Base-by-base conservation (phyloP, 1,140 invertebrate genomes). In the Solen grandis region DNA sequence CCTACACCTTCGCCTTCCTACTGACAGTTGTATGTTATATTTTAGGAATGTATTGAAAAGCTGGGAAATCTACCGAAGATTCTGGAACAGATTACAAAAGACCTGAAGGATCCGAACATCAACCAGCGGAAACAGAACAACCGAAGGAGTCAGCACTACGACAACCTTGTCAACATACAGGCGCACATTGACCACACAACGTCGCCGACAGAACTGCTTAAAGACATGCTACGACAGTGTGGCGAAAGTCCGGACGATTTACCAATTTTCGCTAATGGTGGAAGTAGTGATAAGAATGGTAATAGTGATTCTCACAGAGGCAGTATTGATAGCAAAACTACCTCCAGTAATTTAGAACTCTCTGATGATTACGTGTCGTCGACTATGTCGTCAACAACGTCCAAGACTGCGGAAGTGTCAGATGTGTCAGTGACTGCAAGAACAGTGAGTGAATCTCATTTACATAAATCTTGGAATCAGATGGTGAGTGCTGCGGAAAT, bases 11-110 rank as follows among this genome's bases (percentile, higher is more conserved):
- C 55, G 25, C 27, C 8, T 22, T 10, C 25, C 10, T 22, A 13
- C 22, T 10, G 25, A 22, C 19, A 35, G 2, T 19, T 66, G 63
- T 66, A 35, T 13, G 25, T 38, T 33, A 22, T 33, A 29, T 65
- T 69, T 50, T 22, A 72, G 69, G 77, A 25, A 82, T 57, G 88
- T 84, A 70, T 84, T 59, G 82, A 76, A 55, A 92, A 92, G 68
- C 84, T 93, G 10, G 89, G 89, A 19, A 83, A 90, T n/a, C 85
- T 95, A 8, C 92, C 92, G 5, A 92, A 93, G 5, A 93, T 94
- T 50, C 90, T 95, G 0, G 93, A 94, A 16, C 91, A 92, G 72
- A 93, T 95, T 38, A 92, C 93, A 0, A 25, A 91, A 25, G 94
- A 94, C 1, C 81, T 94, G n/a, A 92, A 93, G 52, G 93, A 38